Evolutionary conservation across 2,113 vertebrate species (phyloP).

Genomic region (Entosphenus tridentatus): DNA sequence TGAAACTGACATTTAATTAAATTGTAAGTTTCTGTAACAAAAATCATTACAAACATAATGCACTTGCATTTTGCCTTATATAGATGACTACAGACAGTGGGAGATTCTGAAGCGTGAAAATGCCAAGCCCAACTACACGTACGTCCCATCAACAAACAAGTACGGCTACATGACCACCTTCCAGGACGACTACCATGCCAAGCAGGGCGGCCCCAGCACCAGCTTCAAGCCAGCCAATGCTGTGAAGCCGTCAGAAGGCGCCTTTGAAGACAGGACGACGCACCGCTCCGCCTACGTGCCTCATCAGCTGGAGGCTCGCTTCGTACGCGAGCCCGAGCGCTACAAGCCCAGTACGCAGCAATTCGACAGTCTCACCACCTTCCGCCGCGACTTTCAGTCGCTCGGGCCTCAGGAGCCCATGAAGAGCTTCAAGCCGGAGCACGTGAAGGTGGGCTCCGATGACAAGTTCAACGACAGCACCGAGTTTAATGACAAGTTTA

Average conservation of each 20-base stretch:
- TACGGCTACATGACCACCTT: conserved; percentile 15
- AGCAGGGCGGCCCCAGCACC: conserved; percentile 9
- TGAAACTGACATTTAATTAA: not conserved
- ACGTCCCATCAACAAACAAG: conserved; percentile 15
- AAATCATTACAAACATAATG: not conserved
- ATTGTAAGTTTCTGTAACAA: not conserved
- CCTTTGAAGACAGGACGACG: conserved; percentile 21
- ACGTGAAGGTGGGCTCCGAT: not conserved
- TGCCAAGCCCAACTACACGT: conserved; percentile 12
- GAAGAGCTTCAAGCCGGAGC: conserved; percentile 14
- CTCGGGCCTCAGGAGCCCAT: conserved; percentile 9
- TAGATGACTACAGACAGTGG: conserved; percentile 28
- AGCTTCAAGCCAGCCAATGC: conserved; percentile 16
- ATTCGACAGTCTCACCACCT: conserved; percentile 20
- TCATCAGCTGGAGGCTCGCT: conserved; percentile 16
- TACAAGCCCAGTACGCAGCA: conserved; percentile 14
- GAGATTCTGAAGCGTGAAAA: conserved; percentile 14
- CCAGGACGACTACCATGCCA: conserved; percentile 16
- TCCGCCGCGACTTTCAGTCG: conserved; percentile 17
- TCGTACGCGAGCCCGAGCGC: conserved; percentile 9
- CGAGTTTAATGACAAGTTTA: conserved; percentile 21
- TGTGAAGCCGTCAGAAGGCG: conserved; percentile 10
- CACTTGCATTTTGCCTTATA: conserved; percentile 14
- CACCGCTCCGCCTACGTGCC: conserved; percentile 22
- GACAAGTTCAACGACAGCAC: conserved; percentile 12